These are phyloP conservation scores for Camponotus vicinus DNA, from an alignment of 1,140 invertebrate genomes.

Conservation along the genomic window DNA sequence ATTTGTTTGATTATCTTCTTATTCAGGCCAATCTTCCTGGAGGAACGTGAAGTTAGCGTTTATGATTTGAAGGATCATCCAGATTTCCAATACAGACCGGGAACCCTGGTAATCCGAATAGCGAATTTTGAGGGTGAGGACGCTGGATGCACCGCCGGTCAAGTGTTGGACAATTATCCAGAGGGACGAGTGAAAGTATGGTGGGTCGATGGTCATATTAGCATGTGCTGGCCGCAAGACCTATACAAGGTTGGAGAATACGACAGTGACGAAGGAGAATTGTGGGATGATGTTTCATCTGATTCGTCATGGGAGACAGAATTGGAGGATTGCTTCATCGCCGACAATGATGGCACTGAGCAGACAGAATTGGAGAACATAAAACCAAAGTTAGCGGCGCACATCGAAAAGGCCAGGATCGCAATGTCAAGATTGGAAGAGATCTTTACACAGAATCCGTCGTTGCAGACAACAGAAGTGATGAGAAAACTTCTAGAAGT, in stretches of 20 bases:
- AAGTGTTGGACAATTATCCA: constrained; percentile 95
- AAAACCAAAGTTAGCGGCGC: constrained; percentile 90
- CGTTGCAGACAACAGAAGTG: constrained; percentile 90
- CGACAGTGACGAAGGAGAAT: constrained; percentile 92
- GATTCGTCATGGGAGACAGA: constrained; percentile 94
- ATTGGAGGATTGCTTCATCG: constrained; percentile 87
- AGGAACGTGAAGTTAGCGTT: constrained; percentile 95
- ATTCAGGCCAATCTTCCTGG: constrained; percentile 90
- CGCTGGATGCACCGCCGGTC: constrained; percentile 93
- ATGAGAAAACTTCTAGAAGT: constrained; percentile 93
- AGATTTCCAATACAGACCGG: constrained; percentile 96
- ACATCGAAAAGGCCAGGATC: constrained; percentile 91
- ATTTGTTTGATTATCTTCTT: constrained; percentile 47
- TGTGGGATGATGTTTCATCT: constrained; percentile 90
- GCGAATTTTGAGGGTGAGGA: constrained; percentile 92
- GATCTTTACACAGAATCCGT: constrained; percentile 91
- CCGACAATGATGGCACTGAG: constrained; percentile 82
- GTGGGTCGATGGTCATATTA: constrained; percentile 95
- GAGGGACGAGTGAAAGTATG: constrained; percentile 94
- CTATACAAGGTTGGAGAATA: constrained; percentile 92
- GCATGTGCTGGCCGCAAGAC: constrained; percentile 97
- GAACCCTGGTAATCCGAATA: constrained; percentile 95
- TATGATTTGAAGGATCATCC: constrained; percentile 98
- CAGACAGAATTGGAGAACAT: constrained; percentile 82
- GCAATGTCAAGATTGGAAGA: constrained; percentile 92